A percentile compares a stretch with the other conserved stretches of the same genome.
phyloP scores from a whole-genome alignment of 2,888 invertebrate species.

The Ennomos fuscantarius region DNA sequence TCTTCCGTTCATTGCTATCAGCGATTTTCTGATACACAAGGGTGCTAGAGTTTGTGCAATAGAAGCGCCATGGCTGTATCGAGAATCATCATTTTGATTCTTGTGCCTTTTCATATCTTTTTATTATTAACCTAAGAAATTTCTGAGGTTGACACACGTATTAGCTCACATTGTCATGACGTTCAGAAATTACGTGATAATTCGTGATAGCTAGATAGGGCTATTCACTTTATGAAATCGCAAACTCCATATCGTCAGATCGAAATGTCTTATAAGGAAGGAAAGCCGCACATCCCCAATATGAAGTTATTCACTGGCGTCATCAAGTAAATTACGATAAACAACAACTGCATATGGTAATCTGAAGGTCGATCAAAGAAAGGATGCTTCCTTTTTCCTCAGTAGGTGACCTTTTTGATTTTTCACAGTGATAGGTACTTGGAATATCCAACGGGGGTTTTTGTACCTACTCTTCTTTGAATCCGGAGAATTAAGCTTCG shows the following conservation, averaged over 20 bases:
- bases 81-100: no score
- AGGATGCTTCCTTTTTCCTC: slow-evolving; percentile 25
- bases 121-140: no score
- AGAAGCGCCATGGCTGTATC: no score
- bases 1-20: not conserved
- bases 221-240: not conserved
- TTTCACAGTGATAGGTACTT: not conserved
- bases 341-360: slow-evolving; percentile 20
- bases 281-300: slow-evolving; percentile 1
- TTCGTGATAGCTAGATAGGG: no score
- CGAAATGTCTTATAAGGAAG: slow-evolving; percentile 9
- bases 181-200: no score
- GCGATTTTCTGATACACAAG: not conserved
- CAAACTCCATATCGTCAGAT: not conserved
- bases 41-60: no score
- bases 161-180: no score
- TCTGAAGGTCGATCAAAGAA: slow-evolving; percentile 27
- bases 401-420: not conserved
- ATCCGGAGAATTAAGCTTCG: slow-evolving; percentile 4
- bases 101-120: no score
- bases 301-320: slow-evolving; percentile 15
- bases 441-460: slow-evolving; percentile 12
- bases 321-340: slow-evolving; percentile 17
- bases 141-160: no score
- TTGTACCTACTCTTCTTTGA: slow-evolving; percentile 7